A percentile compares a stretch with the other conserved stretches of the same genome.
phyloP scores from a whole-genome alignment of 2,113 vertebrate species.

The Colius striatus region DNA sequence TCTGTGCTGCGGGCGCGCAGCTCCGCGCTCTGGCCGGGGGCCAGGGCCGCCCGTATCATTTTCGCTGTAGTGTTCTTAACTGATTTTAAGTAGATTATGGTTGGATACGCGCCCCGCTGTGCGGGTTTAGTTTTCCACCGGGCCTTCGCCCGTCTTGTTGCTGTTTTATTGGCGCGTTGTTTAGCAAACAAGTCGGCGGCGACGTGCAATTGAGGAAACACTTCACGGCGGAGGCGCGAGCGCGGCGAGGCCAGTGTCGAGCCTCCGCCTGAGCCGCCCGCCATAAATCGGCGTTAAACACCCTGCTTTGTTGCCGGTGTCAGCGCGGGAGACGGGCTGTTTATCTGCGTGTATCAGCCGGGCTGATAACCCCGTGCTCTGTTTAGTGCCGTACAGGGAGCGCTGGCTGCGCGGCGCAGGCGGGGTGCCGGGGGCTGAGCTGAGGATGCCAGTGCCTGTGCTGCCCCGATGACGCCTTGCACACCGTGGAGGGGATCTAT shows the following conservation, averaged over 20 bases:
- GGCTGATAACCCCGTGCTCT: constrained; percentile 86
- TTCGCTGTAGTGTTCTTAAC: constrained; percentile 42
- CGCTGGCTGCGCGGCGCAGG: constrained; percentile 49
- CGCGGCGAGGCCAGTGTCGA: not conserved
- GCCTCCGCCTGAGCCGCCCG: not conserved
- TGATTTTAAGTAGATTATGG: constrained; percentile 53
- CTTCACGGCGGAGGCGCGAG: not conserved
- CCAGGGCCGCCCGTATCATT: constrained; percentile 12
- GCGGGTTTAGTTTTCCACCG: not conserved
- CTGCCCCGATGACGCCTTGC: accelerated
- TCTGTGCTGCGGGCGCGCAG: accelerated
- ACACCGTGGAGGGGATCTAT: accelerated
- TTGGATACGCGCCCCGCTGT: not conserved
- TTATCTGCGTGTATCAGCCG: constrained; percentile 83
- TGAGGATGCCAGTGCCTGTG: not conserved
- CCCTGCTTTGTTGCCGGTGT: constrained; percentile 68
- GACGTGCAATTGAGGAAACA: not conserved
- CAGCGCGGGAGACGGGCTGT: constrained; percentile 78
- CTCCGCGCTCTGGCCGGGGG: not conserved
- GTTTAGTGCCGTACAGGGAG: constrained; percentile 73
- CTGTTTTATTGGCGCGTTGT: not conserved
- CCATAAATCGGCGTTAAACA: constrained; percentile 26
- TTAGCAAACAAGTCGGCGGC: not conserved
- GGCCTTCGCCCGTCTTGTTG: not conserved
- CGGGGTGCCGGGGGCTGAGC: constrained; percentile 45